phyloP scores from a whole-genome alignment of 2,888 invertebrate species.

The Leptura quadrifasciata region DNA sequence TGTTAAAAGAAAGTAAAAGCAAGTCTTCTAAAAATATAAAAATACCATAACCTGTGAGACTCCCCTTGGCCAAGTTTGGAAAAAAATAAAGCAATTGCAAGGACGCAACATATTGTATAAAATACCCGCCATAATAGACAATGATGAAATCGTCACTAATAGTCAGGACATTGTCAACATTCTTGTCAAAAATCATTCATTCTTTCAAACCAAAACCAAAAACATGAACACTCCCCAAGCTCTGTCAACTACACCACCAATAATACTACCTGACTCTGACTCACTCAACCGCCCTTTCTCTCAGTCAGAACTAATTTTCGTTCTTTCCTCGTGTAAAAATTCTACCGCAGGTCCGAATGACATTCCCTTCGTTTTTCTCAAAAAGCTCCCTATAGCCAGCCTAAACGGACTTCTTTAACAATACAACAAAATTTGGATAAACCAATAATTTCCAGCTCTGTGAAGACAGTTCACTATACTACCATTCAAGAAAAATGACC shows the following conservation, averaged over 20 bases:
- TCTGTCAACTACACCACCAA: neutral
- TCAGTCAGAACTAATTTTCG: slow-evolving; percentile 8
- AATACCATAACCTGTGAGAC: neutral
- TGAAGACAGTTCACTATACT: slow-evolving; percentile 20
- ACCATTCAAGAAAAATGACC: slow-evolving; percentile 29
- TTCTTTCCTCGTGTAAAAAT: slow-evolving; percentile 30
- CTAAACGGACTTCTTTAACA: slow-evolving; percentile 34
- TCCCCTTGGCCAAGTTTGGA: neutral
- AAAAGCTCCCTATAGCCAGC: slow-evolving; percentile 30
- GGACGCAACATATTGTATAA: too few relatives aligned
- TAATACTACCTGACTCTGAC: neutral
- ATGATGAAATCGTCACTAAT: neutral
- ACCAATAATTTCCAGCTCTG: slow-evolving; percentile 30
- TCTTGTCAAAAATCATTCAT: neutral
- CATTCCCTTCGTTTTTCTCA: slow-evolving; percentile 38
- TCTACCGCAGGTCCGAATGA: slow-evolving; percentile 39
- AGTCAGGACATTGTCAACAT: slow-evolving; percentile 5
- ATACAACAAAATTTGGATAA: slow-evolving; percentile 40
- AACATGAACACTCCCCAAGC: slow-evolving; percentile 1
- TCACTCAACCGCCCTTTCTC: slow-evolving; percentile 15
- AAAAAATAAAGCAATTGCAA: neutral
- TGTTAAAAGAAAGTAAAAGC: neutral
- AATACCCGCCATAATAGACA: neutral
- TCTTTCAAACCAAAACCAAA: slow-evolving; percentile 22
- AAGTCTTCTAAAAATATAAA: neutral